Conservation (phyloP, 2,888 invertebrate species). For the Amblyjoppa proteus region DNA sequence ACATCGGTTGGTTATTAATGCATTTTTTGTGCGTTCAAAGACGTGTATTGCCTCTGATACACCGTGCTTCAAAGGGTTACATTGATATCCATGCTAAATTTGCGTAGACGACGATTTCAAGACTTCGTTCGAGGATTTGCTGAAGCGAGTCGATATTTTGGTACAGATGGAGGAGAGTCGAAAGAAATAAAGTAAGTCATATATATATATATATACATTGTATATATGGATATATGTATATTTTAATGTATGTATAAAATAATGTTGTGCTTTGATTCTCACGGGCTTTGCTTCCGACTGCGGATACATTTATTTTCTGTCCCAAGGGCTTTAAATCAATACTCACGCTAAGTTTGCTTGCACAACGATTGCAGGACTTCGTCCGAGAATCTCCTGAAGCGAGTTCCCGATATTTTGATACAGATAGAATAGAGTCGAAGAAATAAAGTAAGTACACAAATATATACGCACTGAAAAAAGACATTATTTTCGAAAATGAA, state of each 20-base stretch:
- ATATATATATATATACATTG: no score
- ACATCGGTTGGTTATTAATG: no score
- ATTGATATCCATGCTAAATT: constrained; percentile 80
- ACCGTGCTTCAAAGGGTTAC: no score
- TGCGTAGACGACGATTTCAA: constrained; percentile 95
- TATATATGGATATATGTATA: neutral
- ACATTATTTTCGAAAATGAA: no score
- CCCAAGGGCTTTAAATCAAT: no score
- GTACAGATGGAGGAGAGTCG: constrained; percentile 82
- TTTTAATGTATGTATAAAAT: neutral
- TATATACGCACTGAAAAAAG: no score
- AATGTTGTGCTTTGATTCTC: neutral
- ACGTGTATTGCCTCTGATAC: no score
- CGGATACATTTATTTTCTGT: neutral
- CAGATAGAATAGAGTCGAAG: constrained; percentile 80
- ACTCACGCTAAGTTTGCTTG: constrained; percentile 89
- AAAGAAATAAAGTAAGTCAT: constrained; percentile 3
- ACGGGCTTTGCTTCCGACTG: neutral
- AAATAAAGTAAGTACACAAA: neutral
- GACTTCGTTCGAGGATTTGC: constrained; percentile 89
- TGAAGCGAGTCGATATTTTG: constrained; percentile 87
- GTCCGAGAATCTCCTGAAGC: constrained; percentile 89
- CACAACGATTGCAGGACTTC: constrained; percentile 91
- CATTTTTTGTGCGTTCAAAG: no score
- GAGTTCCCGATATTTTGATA: constrained; percentile 87